Percentiles rank a stretch among this genome's conserved stretches.
Evolutionary conservation across 2,797 vertebrate species (phyloP).

Genomic region (Loriculus beryllinus): DNA sequence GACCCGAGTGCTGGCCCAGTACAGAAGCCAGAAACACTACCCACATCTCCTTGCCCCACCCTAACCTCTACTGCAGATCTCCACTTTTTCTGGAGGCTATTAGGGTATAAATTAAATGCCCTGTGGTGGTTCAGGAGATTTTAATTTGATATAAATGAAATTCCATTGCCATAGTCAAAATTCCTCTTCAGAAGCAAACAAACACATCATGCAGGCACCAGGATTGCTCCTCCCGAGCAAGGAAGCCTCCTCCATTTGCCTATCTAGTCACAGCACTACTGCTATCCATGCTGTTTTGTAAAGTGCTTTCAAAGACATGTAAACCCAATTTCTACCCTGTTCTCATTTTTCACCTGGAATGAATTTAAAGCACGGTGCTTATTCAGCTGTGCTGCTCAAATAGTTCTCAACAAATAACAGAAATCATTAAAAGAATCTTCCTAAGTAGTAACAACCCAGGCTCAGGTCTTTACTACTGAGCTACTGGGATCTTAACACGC

Average conservation of each 20-base stretch:
- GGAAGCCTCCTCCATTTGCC: not conserved
- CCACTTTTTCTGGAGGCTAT: not conserved
- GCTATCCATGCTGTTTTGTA: not conserved
- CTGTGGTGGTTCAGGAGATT: not conserved
- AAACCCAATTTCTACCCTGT: conserved; percentile 21
- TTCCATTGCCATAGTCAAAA: not conserved
- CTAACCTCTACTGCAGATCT: not conserved
- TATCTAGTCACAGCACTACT: not conserved
- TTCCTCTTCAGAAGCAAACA: not conserved
- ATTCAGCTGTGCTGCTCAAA: conserved; percentile 47
- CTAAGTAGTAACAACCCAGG: conserved; percentile 20
- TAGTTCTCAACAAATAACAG: conserved; percentile 67
- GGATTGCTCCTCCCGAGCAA: not conserved
- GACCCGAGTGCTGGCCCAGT: rapidly evolving
- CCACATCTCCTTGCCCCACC: not conserved
- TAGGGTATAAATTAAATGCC: not conserved
- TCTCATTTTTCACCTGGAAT: conserved; percentile 48
- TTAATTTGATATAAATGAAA: not conserved
- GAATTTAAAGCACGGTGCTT: conserved; percentile 50
- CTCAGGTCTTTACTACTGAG: not conserved
- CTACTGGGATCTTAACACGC: conserved; percentile 31
- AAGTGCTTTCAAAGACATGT: not conserved
- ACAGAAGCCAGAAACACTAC: not conserved
- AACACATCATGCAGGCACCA: not conserved
- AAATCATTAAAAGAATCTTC: conserved; percentile 58